Base-by-base conservation (phyloP, 2,113 vertebrate species). In the Cyanoderma ruficeps region DNA sequence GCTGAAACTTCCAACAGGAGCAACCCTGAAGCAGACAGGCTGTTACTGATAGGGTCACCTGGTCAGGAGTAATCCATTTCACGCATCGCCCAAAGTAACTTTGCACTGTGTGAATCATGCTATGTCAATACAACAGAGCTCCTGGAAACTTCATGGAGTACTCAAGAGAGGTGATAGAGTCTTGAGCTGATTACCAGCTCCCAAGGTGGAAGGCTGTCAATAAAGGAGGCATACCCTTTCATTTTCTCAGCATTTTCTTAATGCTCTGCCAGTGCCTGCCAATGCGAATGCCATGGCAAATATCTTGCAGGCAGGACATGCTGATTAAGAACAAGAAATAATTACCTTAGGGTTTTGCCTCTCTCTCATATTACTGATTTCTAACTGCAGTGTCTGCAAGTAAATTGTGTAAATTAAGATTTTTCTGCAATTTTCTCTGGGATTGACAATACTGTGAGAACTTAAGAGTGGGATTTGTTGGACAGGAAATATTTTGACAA, bases 51-150 rank as follows among this genome's bases (percentile, higher is more conserved):
- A 23, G 3, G 10, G 37, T 47, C 49, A 52, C 21, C 28, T 25
- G 27, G 15, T 35, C 16, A 23, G 11, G 13, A 53, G 28, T 21
- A 46, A 89, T 49, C 27, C 19, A 31, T 60, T 78, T 87, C 69
- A 35, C 0, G 0, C 19, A 55, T 41, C 30, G 71, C 23, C 35
- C 50, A 13, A 77, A 37, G 24, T 69, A 71, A 47, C 2, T 52
- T 84, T 64, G 63, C 7, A 15, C 15, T 60, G 23, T 16, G 37
- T 35, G 35, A 67, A n/a, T 55, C 56, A 42, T 11, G 3, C 8
- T 33, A 10, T 16, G 6, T 21, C 2, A 3, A 35, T 28, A 10
- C 25, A 47, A 25, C 20, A 70, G 18, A 53, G 16, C 8, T 57
- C 15, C 31, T 59, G 11, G 46, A 67, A 74, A 63, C 25, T 27